phyloP scores from a whole-genome alignment of 2,797 vertebrate genomes.

The Lerista edwardsae region DNA sequence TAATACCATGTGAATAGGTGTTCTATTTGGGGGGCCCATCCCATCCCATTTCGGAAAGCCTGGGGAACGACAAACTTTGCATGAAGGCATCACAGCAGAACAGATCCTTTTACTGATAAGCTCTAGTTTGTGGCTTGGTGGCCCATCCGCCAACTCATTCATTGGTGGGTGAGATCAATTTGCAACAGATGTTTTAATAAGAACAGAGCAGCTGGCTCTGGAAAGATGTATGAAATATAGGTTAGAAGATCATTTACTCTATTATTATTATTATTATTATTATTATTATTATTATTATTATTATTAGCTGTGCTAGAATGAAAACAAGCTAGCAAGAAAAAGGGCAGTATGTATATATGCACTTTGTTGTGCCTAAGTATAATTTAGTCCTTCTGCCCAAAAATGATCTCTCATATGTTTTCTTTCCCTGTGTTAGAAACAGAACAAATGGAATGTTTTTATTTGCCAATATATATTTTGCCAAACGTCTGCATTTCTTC shows the following conservation, averaged over 20 bases:
- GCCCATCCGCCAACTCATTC: constrained; percentile 56
- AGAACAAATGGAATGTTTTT: constrained; percentile 47
- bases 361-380: constrained; percentile 3
- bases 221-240: constrained; percentile 58
- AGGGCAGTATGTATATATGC: constrained; percentile 41
- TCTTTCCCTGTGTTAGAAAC: constrained; percentile 47
- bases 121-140: no score
- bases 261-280: constrained; percentile 33
- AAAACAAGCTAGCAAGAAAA: constrained; percentile 37
- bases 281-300: no score
- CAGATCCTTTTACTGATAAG: constrained; percentile 60
- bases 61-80: no score
- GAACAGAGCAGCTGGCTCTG: constrained; percentile 45
- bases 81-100: constrained; percentile 14
- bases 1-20: background rate
- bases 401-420: constrained; percentile 43
- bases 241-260: constrained; percentile 35
- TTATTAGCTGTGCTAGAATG: constrained; percentile 60
- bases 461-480: constrained; percentile 38
- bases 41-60: constrained; percentile 14
- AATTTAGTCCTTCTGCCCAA: constrained; percentile 42
- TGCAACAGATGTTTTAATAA: constrained; percentile 61
- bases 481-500: constrained; percentile 56
- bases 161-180: constrained; percentile 63
- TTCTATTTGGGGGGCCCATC: background rate